These are phyloP conservation scores for Cinclus cinclus DNA, from an alignment of 2,113 vertebrate species.

Conservation along the genomic window DNA sequence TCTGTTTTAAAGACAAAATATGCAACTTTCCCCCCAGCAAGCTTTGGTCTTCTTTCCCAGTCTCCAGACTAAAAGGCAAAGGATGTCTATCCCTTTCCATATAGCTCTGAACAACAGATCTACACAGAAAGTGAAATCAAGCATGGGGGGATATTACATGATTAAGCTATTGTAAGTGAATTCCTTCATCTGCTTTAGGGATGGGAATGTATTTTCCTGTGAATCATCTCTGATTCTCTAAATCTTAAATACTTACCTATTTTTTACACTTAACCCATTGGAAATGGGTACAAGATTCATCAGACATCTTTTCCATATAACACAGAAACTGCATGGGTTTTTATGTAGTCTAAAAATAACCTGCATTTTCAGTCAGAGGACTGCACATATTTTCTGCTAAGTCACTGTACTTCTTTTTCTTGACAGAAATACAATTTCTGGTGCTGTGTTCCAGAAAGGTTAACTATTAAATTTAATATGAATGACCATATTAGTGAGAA, in stretches of 20 bases:
- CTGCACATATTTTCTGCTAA: not conserved
- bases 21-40: not conserved
- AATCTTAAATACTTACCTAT: not conserved
- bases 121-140: not conserved
- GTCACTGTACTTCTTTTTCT: not conserved
- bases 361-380: conserved; percentile 4
- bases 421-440: not conserved
- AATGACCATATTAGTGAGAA: not conserved
- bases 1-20: not conserved
- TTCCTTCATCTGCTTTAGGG: not conserved
- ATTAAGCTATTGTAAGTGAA: conserved; percentile 21
- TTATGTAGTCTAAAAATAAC: not conserved
- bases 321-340: not conserved
- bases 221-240: conserved; percentile 50
- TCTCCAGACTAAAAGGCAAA: not conserved
- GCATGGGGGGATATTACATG: not conserved
- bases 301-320: conserved; percentile 12
- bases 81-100: not conserved
- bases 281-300: conserved; percentile 9
- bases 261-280: conserved; percentile 3
- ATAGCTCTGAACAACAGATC: not conserved
- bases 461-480: not conserved
- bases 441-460: not conserved
- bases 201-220: not conserved
- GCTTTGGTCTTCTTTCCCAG: not conserved